phyloP scores from a whole-genome alignment of 2,797 vertebrate species.

The Sparus aurata region DNA sequence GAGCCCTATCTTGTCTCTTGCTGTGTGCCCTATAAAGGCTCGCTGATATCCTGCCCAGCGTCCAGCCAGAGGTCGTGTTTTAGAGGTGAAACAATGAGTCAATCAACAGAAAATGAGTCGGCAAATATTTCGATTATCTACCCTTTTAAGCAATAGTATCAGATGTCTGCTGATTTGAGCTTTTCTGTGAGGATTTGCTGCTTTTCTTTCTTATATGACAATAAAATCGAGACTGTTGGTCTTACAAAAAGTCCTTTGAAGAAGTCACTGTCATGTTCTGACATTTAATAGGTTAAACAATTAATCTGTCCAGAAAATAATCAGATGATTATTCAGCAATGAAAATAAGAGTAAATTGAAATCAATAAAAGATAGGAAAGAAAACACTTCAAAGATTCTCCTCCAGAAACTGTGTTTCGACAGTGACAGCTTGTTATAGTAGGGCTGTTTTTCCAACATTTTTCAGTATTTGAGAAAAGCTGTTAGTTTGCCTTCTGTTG shows the following conservation, averaged over 20 bases:
- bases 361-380: not conserved
- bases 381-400: not conserved
- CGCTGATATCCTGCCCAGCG: constrained; percentile 3
- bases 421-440: not conserved
- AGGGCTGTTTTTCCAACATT: not conserved
- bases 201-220: not conserved
- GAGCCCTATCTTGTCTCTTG: not conserved
- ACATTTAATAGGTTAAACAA: not conserved
- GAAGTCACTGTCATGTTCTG: not conserved
- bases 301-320: not conserved
- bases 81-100: not conserved
- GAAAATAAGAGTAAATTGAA: not conserved
- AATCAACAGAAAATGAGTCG: not conserved
- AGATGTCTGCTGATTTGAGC: not conserved
- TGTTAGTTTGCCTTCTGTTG: not conserved
- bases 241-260: not conserved
- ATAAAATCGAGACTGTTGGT: not conserved
- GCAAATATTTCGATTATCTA: too few relatives aligned
- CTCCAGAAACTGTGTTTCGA: not conserved
- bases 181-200: not conserved
- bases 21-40: not conserved
- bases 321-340: not conserved
- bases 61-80: not conserved
- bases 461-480: not conserved
- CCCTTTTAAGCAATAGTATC: not conserved